These are phyloP conservation scores for Selenia dentaria DNA, from an alignment of 2,888 invertebrate genomes.

Conservation along the genomic window DNA sequence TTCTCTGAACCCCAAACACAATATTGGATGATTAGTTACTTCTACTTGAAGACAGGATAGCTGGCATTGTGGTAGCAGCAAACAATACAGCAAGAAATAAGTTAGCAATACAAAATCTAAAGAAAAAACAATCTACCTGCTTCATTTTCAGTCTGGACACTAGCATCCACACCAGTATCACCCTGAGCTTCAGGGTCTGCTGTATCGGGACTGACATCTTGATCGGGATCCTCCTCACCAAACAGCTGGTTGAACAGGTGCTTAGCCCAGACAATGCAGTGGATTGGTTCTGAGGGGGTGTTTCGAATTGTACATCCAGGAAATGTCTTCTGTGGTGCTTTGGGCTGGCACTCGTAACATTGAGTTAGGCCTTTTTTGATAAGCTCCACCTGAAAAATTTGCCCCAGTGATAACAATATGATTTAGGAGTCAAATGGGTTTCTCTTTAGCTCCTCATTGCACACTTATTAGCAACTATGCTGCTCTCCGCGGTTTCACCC, in stretches of 20 bases:
- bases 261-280: slow-evolving; percentile 99
- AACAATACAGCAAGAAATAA: too few relatives aligned
- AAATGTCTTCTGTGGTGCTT: slow-evolving; percentile 95
- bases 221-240: slow-evolving; percentile 97
- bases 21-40: too few relatives aligned
- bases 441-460: too few relatives aligned
- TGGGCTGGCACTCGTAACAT: slow-evolving; percentile 98
- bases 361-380: slow-evolving; percentile 95
- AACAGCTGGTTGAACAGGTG: slow-evolving; percentile 99
- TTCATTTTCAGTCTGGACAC: slow-evolving; percentile 72
- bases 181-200: slow-evolving; percentile 96
- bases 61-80: too few relatives aligned
- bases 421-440: too few relatives aligned
- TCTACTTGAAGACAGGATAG: too few relatives aligned
- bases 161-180: slow-evolving; percentile 87
- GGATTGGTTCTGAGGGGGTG: slow-evolving; percentile 99
- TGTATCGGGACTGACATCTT: slow-evolving; percentile 98
- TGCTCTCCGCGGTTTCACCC: too few relatives aligned
- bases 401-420: too few relatives aligned
- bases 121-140: slow-evolving; percentile 49
- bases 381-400: slow-evolving; percentile 86
- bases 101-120: too few relatives aligned
- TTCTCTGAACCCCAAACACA: too few relatives aligned
- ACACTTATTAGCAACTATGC: too few relatives aligned
- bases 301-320: slow-evolving; percentile 99